Conservation (phyloP, 1,140 invertebrate genomes). For the roundworm (Caenorhabditis elegans) region DNA sequence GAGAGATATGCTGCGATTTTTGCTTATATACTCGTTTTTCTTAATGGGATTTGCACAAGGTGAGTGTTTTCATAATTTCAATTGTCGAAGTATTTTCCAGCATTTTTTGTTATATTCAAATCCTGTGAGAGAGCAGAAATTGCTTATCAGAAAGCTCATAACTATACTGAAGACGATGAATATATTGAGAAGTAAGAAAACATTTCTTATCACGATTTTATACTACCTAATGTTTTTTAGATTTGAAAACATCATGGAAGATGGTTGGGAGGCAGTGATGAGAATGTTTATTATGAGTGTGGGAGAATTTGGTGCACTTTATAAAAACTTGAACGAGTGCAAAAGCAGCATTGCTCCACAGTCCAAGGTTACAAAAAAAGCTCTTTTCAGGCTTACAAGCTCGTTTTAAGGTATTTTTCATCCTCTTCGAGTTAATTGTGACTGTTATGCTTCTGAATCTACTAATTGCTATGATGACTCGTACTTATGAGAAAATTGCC, state of each 20-base stretch:
- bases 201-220: background rate
- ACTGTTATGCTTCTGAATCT: constrained; percentile 91
- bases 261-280: constrained; percentile 85
- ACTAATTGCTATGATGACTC: constrained; percentile 99
- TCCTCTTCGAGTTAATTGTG: constrained; percentile 94
- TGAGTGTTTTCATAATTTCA: constrained; percentile 56
- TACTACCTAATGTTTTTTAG: background rate
- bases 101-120: constrained; percentile 85
- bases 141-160: background rate
- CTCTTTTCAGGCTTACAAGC: background rate
- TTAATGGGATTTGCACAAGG: constrained; percentile 96
- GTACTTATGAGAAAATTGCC: constrained; percentile 90
- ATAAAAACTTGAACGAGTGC: constrained; percentile 81
- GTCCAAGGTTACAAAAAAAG: constrained; percentile 76
- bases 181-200: background rate
- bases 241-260: constrained; percentile 67
- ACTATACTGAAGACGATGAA: constrained; percentile 42
- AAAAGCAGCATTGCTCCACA: constrained; percentile 75
- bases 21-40: constrained; percentile 91
- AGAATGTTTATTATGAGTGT: constrained; percentile 96
- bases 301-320: constrained; percentile 90
- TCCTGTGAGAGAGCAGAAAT: constrained; percentile 74
- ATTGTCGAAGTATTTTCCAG: constrained; percentile 61
- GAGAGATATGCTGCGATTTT: constrained; percentile 89
- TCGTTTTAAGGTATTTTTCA: constrained; percentile 77